Conservation (phyloP, 2,888 invertebrate species). For the Himalopsyche tibetana region DNA sequence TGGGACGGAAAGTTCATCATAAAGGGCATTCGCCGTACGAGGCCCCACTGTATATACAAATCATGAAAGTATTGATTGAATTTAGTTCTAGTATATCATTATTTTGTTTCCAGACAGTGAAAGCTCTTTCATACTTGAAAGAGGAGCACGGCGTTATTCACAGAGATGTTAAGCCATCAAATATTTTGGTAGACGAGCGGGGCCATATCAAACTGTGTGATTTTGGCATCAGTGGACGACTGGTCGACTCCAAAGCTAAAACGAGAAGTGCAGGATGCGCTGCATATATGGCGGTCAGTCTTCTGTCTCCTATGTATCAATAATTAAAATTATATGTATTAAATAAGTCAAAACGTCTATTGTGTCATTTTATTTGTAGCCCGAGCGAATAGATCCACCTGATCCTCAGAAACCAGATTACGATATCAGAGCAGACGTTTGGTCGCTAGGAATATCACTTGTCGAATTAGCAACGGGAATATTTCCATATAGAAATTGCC, state of each 20-base stretch:
- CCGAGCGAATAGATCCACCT: conserved; percentile 96
- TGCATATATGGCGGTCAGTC: conserved; percentile 97
- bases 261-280: conserved; percentile 98
- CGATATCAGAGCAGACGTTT: conserved; percentile 99
- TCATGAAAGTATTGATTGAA: too few species aligned
- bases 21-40: too few species aligned
- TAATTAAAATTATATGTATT: background rate
- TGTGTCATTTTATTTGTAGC: conserved; percentile 76
- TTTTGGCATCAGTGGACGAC: conserved; percentile 98
- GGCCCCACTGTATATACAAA: too few species aligned
- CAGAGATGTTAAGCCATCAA: conserved; percentile 98
- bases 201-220: conserved; percentile 99
- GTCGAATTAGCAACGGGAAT: conserved; percentile 98
- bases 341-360: background rate
- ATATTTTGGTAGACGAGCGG: conserved; percentile 95
- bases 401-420: conserved; percentile 96
- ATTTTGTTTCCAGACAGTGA: conserved; percentile 85
- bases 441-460: conserved; percentile 97
- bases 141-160: conserved; percentile 98
- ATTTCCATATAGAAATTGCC: conserved; percentile 96
- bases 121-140: conserved; percentile 97
- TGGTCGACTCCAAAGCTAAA: conserved; percentile 98
- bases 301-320: background rate
- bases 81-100: background rate
- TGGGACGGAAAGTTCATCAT: too few species aligned